A percentile compares a stretch with the other conserved stretches of the same genome.
Conservation (phyloP, 2,797 vertebrate genomes). For the Loris lydekkerianus region DNA sequence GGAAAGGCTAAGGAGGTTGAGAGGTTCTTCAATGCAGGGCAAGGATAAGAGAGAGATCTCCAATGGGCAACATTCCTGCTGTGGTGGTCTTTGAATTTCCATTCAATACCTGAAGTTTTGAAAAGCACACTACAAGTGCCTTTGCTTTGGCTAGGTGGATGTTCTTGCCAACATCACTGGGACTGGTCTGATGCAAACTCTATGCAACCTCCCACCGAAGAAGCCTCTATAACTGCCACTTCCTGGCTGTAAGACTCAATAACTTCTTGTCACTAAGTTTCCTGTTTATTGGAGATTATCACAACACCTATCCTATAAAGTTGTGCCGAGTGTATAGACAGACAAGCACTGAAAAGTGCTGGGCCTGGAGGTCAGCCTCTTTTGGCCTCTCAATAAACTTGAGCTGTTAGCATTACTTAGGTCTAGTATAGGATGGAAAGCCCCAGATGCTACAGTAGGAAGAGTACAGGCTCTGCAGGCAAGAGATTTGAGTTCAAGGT, state of each 20-base stretch:
- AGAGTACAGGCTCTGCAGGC: background rate
- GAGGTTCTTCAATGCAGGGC: too few relatives aligned
- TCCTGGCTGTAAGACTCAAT: background rate
- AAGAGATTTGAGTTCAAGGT: background rate
- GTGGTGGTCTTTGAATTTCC: background rate
- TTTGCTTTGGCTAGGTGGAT: background rate
- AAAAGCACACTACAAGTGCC: background rate
- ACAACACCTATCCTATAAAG: background rate
- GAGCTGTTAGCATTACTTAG: background rate
- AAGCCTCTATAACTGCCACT: background rate
- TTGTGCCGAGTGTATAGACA: background rate
- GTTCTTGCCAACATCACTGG: background rate
- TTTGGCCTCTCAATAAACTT: background rate
- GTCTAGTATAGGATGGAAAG: background rate
- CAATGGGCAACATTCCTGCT: too few relatives aligned
- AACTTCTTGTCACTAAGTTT: background rate
- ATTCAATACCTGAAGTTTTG: background rate
- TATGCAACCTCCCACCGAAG: background rate
- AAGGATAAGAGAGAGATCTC: too few relatives aligned
- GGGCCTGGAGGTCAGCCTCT: background rate
- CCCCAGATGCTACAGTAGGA: background rate
- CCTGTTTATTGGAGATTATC: background rate
- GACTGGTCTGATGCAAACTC: background rate
- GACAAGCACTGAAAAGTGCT: background rate
- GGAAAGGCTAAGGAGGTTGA: too few relatives aligned